Evolutionary conservation across 2,888 invertebrate species (phyloP).

Genomic region (Epiperipatus broadwayi): DNA sequence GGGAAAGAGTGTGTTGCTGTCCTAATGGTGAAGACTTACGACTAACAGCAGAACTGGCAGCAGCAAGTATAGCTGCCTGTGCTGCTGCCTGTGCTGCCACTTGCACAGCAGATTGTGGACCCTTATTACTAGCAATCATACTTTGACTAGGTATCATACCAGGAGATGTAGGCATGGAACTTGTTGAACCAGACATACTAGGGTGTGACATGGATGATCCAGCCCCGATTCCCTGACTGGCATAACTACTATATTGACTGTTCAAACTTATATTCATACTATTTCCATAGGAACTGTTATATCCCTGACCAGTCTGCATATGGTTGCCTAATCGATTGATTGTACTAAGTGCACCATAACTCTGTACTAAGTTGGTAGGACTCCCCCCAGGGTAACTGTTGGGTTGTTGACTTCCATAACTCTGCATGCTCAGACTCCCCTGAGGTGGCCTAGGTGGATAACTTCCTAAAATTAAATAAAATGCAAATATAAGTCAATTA

Average conservation of each 20-base stretch:
- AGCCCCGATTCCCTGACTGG: too few relatives aligned
- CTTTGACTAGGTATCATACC: too few relatives aligned
- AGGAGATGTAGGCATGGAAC: too few relatives aligned
- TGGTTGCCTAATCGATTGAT: conserved; percentile 14
- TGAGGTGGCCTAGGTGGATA: too few relatives aligned
- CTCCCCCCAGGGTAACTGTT: conserved; percentile 14
- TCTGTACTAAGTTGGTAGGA: conserved; percentile 15
- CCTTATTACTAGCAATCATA: too few relatives aligned
- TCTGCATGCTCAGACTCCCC: conserved; percentile 16
- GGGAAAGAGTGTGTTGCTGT: conserved; percentile 17
- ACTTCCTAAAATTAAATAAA: too few relatives aligned
- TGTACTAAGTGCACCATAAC: conserved; percentile 12
- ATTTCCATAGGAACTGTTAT: conserved; percentile 11
- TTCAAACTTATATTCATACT: too few relatives aligned
- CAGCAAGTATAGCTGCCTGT: conserved; percentile 20
- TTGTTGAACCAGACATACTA: too few relatives aligned
- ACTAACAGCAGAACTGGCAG: conserved; percentile 20
- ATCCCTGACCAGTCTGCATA: conserved; percentile 12
- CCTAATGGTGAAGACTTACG: conserved; percentile 25
- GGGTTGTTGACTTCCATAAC: conserved; percentile 17
- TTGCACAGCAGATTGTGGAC: conserved; percentile 14
- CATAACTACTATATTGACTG: conserved; percentile 20
- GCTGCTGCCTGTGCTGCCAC: conserved; percentile 19
- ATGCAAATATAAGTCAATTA: too few relatives aligned
- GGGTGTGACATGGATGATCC: too few relatives aligned